Conservation (phyloP, 2,113 vertebrate genomes). For the Phalacrocorax carbo region DNA sequence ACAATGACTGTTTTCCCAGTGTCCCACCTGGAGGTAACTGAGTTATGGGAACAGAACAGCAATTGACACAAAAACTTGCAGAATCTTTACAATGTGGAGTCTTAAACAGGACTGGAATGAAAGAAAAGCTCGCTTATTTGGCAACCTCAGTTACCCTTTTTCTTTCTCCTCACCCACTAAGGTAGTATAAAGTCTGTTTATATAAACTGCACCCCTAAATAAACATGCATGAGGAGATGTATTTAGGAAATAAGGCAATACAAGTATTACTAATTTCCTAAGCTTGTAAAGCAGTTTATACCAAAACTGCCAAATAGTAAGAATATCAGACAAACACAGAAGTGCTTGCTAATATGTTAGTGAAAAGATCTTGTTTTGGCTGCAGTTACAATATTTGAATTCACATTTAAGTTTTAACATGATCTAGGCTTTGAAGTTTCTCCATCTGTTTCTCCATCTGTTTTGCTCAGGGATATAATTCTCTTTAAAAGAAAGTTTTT, state of each 20-base stretch:
- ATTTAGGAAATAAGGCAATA: not conserved
- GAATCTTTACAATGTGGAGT: not conserved
- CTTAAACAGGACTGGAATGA: not conserved
- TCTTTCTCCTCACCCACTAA: not conserved
- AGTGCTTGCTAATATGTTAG: not conserved
- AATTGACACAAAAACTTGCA: not conserved
- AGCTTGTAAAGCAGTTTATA: not conserved
- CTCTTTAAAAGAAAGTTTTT: not conserved
- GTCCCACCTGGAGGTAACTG: not conserved
- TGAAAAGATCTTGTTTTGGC: not conserved
- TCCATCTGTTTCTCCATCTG: not conserved
- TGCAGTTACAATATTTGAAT: not conserved
- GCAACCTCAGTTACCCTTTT: not conserved
- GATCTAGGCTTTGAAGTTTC: not conserved
- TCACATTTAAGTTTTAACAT: not conserved
- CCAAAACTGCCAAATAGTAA: not conserved
- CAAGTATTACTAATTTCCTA: not conserved
- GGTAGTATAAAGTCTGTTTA: not conserved
- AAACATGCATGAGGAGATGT: not conserved
- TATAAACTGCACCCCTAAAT: not conserved
- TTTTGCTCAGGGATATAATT: not conserved
- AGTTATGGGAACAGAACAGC: not conserved
- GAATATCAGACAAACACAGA: not conserved
- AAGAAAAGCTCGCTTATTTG: not conserved
- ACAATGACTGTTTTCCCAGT: rapidly evolving